A percentile compares a stretch with the other conserved stretches of the same genome.
Conservation (phyloP, 2,797 vertebrate genomes). For the Champsocephalus gunnari region DNA sequence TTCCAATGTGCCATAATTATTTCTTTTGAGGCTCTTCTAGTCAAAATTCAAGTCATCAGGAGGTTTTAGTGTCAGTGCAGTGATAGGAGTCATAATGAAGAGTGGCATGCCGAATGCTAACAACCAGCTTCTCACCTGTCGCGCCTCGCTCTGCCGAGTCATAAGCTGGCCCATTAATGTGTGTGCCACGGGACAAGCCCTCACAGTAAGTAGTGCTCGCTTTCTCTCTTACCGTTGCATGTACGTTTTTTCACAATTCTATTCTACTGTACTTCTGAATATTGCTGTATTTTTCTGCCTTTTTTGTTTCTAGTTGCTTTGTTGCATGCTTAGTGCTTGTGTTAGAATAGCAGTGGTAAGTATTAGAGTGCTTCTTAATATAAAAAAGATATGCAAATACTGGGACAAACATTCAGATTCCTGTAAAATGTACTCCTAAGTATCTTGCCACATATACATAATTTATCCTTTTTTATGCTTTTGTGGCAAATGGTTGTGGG, state of each 20-base stretch:
- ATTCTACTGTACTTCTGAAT: conserved; percentile 43
- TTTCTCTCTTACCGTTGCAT: conserved; percentile 80
- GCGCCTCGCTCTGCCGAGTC: conserved; percentile 91
- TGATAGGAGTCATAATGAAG: conserved; percentile 67
- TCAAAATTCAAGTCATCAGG: background rate
- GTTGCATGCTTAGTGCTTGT: conserved; percentile 77
- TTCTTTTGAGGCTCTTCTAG: background rate
- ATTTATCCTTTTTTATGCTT: background rate
- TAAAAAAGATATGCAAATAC: background rate
- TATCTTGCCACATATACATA: background rate
- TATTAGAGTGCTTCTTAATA: conserved; percentile 30
- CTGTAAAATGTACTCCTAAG: background rate
- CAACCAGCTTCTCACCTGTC: conserved; percentile 96
- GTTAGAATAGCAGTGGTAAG: conserved; percentile 55
- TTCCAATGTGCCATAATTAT: background rate
- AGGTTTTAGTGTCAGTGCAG: conserved; percentile 38
- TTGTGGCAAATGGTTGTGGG: conserved; percentile 47
- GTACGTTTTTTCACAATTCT: conserved; percentile 56
- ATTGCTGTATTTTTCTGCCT: conserved; percentile 24
- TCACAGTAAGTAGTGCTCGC: conserved; percentile 93
- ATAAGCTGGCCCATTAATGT: conserved; percentile 87
- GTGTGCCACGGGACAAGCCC: conserved; percentile 86
- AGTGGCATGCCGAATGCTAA: conserved; percentile 96
- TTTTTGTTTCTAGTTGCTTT: conserved; percentile 62
- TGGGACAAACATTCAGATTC: background rate